Evolutionary conservation across 2,113 vertebrate species (phyloP).

Genomic region (Nothocercus julius): DNA sequence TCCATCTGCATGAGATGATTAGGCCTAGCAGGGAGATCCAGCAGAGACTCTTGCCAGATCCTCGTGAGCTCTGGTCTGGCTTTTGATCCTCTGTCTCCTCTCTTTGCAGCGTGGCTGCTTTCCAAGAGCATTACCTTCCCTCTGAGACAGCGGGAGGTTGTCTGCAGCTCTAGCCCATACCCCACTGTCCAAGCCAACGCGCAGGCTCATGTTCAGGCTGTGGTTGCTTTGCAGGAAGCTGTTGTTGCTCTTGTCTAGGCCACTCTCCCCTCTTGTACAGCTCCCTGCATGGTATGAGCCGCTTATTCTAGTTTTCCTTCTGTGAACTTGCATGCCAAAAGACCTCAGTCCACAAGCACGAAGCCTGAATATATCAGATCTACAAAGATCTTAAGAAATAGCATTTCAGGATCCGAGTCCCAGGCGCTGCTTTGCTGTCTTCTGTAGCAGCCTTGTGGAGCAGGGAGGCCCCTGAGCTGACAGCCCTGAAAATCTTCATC

Average conservation of each 20-base stretch:
- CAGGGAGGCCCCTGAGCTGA: background rate
- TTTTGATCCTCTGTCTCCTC: constrained; percentile 57
- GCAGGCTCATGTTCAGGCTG: constrained; percentile 22
- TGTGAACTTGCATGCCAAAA: background rate
- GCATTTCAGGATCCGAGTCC: background rate
- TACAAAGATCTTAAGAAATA: background rate
- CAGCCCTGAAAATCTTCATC: background rate
- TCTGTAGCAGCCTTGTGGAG: background rate
- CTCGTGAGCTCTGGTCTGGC: constrained; percentile 55
- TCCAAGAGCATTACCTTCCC: constrained; percentile 65
- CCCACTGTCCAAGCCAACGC: constrained; percentile 50
- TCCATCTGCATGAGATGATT: constrained; percentile 61
- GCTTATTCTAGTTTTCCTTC: constrained; percentile 46
- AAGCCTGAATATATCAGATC: background rate
- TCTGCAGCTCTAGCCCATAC: constrained; percentile 27
- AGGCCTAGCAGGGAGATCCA: constrained; percentile 57
- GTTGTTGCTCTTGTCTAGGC: background rate
- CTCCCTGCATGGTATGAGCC: constrained; percentile 28
- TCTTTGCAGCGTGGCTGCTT: constrained; percentile 52
- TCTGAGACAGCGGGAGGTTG: constrained; percentile 54
- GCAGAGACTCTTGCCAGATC: constrained; percentile 54
- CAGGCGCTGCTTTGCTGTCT: background rate
- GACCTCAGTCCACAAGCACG: background rate
- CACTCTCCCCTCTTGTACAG: background rate
- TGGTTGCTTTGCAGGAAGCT: constrained; percentile 23